phyloP scores from a whole-genome alignment of 1,140 invertebrate species.

The Mylabris phalerata region DNA sequence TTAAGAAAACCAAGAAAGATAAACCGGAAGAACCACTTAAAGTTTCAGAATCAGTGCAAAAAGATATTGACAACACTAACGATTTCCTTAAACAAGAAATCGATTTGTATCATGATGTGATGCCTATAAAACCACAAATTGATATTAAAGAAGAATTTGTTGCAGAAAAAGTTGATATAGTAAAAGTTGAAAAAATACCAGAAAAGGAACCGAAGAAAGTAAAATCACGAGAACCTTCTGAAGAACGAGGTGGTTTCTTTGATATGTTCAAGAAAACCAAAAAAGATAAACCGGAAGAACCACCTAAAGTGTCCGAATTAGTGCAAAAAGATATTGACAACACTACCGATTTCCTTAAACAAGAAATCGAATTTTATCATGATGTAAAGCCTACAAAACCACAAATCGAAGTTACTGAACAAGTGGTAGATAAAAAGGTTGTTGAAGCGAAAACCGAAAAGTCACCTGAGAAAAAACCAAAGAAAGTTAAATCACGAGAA shows the following conservation, averaged over 20 bases:
- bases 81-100: conserved; percentile 21
- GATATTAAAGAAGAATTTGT: too few relatives aligned
- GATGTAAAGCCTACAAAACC: neutral
- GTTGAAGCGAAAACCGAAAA: neutral
- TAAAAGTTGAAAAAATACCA: too few relatives aligned
- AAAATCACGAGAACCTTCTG: neutral
- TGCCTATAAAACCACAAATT: neutral
- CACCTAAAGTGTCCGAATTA: conserved; percentile 4
- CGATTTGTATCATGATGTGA: conserved; percentile 6
- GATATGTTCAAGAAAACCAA: conserved; percentile 15
- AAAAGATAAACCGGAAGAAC: conserved; percentile 2
- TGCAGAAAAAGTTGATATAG: neutral
- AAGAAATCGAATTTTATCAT: conserved; percentile 17
- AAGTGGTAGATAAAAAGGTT: neutral
- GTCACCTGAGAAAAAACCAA: neutral
- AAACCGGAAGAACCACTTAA: neutral
- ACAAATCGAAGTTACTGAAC: conserved; percentile 2
- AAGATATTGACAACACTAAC: conserved; percentile 17
- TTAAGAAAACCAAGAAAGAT: conserved; percentile 12
- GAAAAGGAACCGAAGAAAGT: neutral
- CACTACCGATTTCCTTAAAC: conserved; percentile 17
- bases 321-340: conserved; percentile 15
- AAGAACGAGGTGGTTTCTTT: conserved; percentile 3
- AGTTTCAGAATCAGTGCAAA: conserved; percentile 5
- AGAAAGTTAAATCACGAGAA: neutral